Percentiles rank a stretch among this genome's conserved stretches.
phyloP scores from a whole-genome alignment of 1,140 invertebrate genomes.

The Octopus bimaculoides region DNA sequence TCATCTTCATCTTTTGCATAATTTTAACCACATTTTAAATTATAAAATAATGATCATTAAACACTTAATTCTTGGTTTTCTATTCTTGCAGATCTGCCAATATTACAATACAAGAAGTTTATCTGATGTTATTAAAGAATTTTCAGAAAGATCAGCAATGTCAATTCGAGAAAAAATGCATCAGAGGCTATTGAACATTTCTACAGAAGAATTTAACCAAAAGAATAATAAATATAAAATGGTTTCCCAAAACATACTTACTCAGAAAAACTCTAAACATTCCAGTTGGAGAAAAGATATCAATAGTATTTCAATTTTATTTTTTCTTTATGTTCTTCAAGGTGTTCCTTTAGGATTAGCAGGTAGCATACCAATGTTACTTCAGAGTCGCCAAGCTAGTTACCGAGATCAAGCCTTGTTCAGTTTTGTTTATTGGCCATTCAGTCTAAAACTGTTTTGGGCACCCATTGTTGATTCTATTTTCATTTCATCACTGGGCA shows the following conservation, averaged over 20 bases:
- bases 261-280: not conserved
- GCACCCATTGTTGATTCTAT: conserved; percentile 95
- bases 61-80: too few species aligned
- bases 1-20: too few species aligned
- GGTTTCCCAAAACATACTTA: conserved; percentile 17
- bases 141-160: too few species aligned
- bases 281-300: not conserved
- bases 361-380: conserved; percentile 89
- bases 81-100: too few species aligned
- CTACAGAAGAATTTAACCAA: too few species aligned
- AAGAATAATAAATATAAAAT: too few species aligned
- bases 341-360: conserved; percentile 89
- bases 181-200: too few species aligned
- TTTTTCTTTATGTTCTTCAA: conserved; percentile 92
- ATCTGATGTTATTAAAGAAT: too few species aligned
- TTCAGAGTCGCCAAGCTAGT: conserved; percentile 76
- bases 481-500: conserved; percentile 78
- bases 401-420: conserved; percentile 83
- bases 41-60: too few species aligned
- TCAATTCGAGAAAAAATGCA: too few species aligned
- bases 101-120: too few species aligned
- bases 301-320: conserved; percentile 72
- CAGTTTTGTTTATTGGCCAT: conserved; percentile 97
- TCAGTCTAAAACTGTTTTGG: conserved; percentile 92
- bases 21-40: too few species aligned